These are phyloP conservation scores for Phodopus roborovskii DNA, from an alignment of 2,113 vertebrate species.

Conservation along the genomic window DNA sequence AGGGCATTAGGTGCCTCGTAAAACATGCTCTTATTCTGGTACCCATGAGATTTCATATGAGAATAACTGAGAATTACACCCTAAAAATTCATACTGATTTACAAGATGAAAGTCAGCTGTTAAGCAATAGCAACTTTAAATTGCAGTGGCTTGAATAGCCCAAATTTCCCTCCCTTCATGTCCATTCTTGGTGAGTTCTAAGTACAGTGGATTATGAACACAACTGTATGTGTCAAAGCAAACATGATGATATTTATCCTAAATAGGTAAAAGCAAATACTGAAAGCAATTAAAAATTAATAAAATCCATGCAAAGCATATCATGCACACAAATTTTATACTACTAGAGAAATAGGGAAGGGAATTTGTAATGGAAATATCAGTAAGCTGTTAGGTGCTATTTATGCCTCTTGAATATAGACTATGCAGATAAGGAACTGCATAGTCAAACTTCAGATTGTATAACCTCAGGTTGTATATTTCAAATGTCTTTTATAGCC, in stretches of 20 bases:
- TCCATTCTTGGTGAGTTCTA: background rate
- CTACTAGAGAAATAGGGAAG: background rate
- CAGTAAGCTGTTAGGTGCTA: background rate
- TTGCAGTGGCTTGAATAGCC: background rate
- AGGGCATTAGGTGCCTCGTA: background rate
- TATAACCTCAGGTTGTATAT: background rate
- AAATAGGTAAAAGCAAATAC: conserved; percentile 5
- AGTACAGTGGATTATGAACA: background rate
- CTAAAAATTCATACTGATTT: background rate
- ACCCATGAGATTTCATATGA: accelerated
- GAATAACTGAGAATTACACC: background rate
- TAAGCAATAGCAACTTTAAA: too few species aligned
- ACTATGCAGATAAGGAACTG: background rate
- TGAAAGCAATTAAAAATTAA: background rate
- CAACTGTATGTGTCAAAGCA: background rate
- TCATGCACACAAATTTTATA: background rate
- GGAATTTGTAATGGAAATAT: background rate
- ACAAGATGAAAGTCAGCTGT: background rate
- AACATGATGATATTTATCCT: background rate
- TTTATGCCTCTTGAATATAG: background rate
- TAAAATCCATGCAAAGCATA: background rate
- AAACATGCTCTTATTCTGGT: background rate
- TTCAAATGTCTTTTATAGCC: background rate
- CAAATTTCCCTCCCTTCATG: background rate
- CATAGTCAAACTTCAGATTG: background rate